Evolutionary conservation across 2,888 invertebrate species (phyloP), one percentile per base, ranked within the genome.

Genomic region (Clostera curtula): DNA sequence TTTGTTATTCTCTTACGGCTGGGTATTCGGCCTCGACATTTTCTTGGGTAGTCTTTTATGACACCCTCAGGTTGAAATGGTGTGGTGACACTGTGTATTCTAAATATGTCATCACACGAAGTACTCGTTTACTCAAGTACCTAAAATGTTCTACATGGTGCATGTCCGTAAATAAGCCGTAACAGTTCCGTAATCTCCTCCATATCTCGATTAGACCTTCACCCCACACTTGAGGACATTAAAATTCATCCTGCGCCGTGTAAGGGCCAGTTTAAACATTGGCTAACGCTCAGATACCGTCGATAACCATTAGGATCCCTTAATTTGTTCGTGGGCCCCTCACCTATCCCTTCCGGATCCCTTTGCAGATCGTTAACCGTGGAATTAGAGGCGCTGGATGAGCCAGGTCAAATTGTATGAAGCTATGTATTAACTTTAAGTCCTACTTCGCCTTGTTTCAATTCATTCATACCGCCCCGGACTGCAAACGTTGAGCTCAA

Each of bases 271-370:
- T 58, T 67, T 62, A 64, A 65, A 62, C 70, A 62, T 60, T 49
- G 53, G 49, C 63, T 56, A 57, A 56, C 64, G 64, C 42, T 55
- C 49, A 71, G 75, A 74, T 75, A 62, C 61, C 52, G 46, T 60
- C 73, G 82, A 82, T 82, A 82, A 79, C 77, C 79, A 77, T 80
- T 82, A 79, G 71, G 65, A 70, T 56, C 79, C 82, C 80, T 79
- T 82, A 83, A 83, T 80, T 82, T 79, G 79, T 79, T 62, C 72
- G 45, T 51, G 61, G 57, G 67, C 73, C 76, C 79, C 72, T 73
- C 69, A 79, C 79, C 82, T 79, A 75, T 77, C 76, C 79, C 75
- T 75, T 77, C 70, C 70, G 73, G 59, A 74, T 71, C 76, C 79
- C 77, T 80, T 72, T 72, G 62, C 74, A 70, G 70, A 75, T 77